Evolutionary conservation across 2,797 vertebrate species (phyloP).

Genomic region (Syndactyla subalaris): DNA sequence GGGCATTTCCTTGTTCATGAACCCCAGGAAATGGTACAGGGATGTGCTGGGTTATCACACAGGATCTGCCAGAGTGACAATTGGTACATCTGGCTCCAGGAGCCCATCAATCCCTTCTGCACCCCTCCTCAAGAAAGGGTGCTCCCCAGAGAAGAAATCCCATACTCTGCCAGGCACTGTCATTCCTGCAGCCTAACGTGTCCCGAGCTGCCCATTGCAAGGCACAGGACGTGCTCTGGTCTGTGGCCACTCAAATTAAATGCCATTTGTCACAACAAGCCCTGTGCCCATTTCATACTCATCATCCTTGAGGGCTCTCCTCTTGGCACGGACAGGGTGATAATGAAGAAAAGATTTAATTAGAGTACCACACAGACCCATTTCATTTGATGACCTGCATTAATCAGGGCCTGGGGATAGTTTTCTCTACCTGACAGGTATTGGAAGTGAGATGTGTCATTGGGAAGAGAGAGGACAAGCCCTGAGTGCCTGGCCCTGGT

Average conservation of each 20-base stretch:
- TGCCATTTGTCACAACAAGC: background rate
- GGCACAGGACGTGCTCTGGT: rapidly evolving
- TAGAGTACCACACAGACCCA: background rate
- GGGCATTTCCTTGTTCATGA: background rate
- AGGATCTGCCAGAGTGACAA: background rate
- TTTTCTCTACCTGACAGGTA: background rate
- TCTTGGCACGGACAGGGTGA: background rate
- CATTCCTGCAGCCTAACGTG: background rate
- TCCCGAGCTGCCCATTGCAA: background rate
- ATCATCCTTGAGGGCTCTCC: background rate
- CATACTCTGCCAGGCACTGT: background rate
- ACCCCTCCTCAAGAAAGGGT: background rate
- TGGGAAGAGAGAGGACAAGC: background rate
- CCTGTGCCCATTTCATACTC: background rate
- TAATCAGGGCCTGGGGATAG: background rate
- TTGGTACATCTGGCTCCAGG: background rate
- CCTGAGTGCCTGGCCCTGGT: no score
- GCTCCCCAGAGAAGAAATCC: background rate
- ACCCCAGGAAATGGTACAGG: background rate
- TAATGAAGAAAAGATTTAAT: background rate
- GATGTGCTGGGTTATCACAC: background rate
- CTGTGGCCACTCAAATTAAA: background rate
- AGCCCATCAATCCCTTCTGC: background rate
- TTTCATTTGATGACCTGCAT: background rate
- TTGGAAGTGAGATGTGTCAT: background rate